phyloP scores from a whole-genome alignment of 2,113 vertebrate species.

The Onychorhynchus coronatus region DNA sequence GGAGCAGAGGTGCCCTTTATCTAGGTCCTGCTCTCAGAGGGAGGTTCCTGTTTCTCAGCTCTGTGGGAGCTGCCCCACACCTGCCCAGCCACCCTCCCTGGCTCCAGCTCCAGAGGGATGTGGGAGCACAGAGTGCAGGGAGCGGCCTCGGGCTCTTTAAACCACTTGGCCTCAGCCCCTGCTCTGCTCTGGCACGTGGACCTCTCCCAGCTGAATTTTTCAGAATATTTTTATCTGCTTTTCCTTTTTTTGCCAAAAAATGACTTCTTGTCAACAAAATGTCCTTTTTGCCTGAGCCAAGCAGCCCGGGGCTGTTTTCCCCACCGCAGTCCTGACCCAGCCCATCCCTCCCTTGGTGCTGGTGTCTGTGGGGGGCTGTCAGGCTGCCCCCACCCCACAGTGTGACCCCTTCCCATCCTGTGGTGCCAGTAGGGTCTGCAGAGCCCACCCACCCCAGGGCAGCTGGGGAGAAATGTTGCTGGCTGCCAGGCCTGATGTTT shows the following conservation, averaged over 20 bases:
- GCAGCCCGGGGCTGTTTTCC: neutral
- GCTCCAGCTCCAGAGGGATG: accelerated
- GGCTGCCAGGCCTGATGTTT: neutral
- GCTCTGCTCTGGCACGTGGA: neutral
- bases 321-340: neutral
- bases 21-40: neutral
- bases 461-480: accelerated
- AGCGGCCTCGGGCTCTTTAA: neutral
- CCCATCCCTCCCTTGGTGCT: neutral
- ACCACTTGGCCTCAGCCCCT: neutral
- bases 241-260: constrained; percentile 56
- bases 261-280: constrained; percentile 50
- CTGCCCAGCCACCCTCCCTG: neutral
- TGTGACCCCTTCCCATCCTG: neutral
- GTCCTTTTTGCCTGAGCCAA: constrained; percentile 13
- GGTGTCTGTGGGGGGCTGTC: neutral
- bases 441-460: neutral
- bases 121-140: accelerated
- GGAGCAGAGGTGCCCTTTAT: accelerated
- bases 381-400: neutral
- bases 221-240: constrained; percentile 53
- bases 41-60: neutral
- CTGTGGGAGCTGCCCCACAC: neutral
- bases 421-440: neutral
- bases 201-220: neutral